Conservation (phyloP, 2,113 vertebrate species). For the Sebastes schlegelii region DNA sequence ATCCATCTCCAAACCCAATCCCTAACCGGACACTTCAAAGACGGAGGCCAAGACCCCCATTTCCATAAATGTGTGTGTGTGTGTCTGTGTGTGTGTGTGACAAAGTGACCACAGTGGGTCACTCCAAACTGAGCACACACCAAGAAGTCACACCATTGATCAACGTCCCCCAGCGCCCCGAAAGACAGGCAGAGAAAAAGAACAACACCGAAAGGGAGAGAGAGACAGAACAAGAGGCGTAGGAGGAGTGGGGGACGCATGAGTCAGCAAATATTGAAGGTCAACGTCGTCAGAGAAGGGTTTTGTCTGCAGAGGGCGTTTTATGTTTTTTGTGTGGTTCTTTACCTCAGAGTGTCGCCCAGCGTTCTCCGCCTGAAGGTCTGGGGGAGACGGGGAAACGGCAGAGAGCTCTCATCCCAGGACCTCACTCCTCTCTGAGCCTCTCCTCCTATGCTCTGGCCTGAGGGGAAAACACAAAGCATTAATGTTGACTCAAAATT, state of each 20-base stretch:
- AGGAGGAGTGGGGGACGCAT: conserved; percentile 41
- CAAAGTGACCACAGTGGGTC: conserved; percentile 54
- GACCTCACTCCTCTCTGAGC: conserved; percentile 26
- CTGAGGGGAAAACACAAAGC: conserved; percentile 34
- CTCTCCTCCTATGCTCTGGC: background rate
- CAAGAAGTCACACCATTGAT: conserved; percentile 58
- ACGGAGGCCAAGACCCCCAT: conserved; percentile 50
- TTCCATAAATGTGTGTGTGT: conserved; percentile 61
- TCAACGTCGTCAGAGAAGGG: conserved; percentile 59
- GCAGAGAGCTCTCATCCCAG: conserved; percentile 71
- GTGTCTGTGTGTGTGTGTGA: conserved; percentile 49
- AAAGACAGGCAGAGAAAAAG: conserved; percentile 31
- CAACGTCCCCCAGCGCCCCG: conserved; percentile 36
- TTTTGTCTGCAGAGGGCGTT: conserved; percentile 57
- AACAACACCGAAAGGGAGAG: conserved; percentile 21
- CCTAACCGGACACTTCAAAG: conserved; percentile 66
- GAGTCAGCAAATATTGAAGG: conserved; percentile 74
- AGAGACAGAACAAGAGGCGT: conserved; percentile 41
- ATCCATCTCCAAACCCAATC: conserved; percentile 57
- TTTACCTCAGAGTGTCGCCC: conserved; percentile 75
- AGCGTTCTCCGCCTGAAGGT: conserved; percentile 58
- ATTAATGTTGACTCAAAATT: background rate
- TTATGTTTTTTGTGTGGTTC: conserved; percentile 46
- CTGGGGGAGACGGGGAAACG: conserved; percentile 49
- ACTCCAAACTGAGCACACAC: conserved; percentile 52